These are phyloP conservation scores for Macheiramphus alcinus DNA, from an alignment of 2,113 vertebrate species.

Conservation along the genomic window DNA sequence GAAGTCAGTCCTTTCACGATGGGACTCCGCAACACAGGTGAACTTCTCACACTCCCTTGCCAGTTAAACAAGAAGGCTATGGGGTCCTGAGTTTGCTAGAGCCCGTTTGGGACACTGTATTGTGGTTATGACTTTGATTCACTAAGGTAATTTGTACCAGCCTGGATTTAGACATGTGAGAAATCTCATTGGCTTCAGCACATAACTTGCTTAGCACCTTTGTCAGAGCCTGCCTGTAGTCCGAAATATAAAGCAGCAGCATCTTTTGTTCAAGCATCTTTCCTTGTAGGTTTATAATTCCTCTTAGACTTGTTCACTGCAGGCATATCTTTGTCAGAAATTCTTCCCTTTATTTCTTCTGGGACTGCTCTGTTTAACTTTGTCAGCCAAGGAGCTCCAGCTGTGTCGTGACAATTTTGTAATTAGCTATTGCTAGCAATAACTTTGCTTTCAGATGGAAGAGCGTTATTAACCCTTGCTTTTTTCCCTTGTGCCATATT, in stretches of 20 bases:
- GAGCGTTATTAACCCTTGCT: background rate
- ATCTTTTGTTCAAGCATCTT: background rate
- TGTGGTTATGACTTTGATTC: background rate
- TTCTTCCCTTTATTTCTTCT: background rate
- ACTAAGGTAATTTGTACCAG: background rate
- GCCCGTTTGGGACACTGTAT: rapidly evolving
- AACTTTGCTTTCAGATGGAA: background rate
- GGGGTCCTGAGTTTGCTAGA: background rate
- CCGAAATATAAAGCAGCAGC: background rate
- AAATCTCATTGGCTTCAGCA: background rate
- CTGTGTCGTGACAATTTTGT: background rate
- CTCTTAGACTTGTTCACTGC: background rate
- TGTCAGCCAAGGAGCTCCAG: background rate
- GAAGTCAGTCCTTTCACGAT: rapidly evolving
- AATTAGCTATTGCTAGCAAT: background rate
- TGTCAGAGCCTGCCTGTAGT: background rate
- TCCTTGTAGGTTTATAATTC: background rate
- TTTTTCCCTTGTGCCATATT: background rate
- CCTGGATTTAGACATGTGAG: background rate
- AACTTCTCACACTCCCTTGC: background rate
- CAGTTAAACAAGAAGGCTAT: rapidly evolving
- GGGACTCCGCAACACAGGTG: rapidly evolving
- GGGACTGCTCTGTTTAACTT: background rate
- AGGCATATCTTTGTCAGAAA: background rate
- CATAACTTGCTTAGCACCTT: background rate